These are phyloP conservation scores for Siniperca undulata DNA, from an alignment of 2,797 vertebrate genomes.

Conservation along the genomic window DNA sequence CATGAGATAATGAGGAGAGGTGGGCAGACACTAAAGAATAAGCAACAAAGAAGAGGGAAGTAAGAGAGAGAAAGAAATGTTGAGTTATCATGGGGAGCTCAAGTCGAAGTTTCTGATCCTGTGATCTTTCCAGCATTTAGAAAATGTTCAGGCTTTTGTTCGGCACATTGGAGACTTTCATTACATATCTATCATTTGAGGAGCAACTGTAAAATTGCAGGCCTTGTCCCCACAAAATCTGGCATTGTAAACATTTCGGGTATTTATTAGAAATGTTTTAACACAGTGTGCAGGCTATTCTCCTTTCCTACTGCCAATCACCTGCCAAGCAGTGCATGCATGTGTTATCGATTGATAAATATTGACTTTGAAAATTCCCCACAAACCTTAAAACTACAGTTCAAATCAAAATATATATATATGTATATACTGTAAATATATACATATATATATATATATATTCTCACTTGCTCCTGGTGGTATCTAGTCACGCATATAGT, in stretches of 20 bases:
- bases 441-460: too few relatives aligned
- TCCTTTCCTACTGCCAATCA: background rate
- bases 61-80: conserved; percentile 3
- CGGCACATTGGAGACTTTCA: background rate
- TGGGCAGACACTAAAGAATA: conserved; percentile 20
- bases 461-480: background rate
- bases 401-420: background rate
- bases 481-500: background rate
- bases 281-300: background rate
- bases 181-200: background rate
- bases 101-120: conserved; percentile 1
- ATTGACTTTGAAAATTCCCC: background rate
- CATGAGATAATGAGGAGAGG: conserved; percentile 45
- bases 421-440: too few relatives aligned
- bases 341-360: background rate
- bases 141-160: conserved; percentile 20
- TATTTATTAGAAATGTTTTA: conserved; percentile 1
- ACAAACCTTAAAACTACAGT: background rate
- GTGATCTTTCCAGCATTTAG: conserved; percentile 30
- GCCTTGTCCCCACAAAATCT: conserved; percentile 9
- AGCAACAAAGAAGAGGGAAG: conserved; percentile 28
- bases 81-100: background rate
- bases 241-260: background rate
- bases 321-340: background rate
- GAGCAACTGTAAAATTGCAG: background rate